Evolutionary conservation across 2,888 invertebrate genomes (phyloP).

Genomic region (Himalopsyche anomala): DNA sequence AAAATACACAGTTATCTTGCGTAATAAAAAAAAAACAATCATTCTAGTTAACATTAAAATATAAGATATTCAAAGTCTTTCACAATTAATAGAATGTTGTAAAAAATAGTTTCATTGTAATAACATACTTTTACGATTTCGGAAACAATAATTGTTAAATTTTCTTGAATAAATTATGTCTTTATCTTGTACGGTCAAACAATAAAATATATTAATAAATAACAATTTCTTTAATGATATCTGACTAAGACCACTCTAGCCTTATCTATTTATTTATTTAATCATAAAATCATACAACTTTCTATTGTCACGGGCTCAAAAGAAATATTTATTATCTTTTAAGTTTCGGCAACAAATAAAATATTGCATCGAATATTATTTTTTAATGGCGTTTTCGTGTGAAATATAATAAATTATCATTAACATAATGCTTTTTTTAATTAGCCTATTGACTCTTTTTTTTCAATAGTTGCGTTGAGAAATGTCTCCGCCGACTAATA

Average conservation of each 20-base stretch:
- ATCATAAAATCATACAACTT: background rate
- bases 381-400: background rate
- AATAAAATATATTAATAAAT: constrained; percentile 12
- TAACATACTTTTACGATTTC: no score
- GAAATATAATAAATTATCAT: constrained; percentile 7
- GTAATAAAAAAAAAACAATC: no score
- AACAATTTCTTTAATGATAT: background rate
- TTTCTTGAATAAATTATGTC: background rate
- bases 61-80: no score
- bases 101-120: no score
- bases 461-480: background rate
- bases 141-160: background rate
- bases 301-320: background rate
- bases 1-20: no score
- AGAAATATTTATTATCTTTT: background rate
- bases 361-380: background rate
- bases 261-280: background rate
- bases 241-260: background rate
- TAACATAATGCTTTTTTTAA: background rate
- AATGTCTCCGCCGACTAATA: no score
- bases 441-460: background rate
- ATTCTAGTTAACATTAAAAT: no score
- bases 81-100: no score
- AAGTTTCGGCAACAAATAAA: background rate
- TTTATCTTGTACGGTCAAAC: background rate